Conservation (phyloP, 2,113 vertebrate species). For the Alligator mississippiensis region DNA sequence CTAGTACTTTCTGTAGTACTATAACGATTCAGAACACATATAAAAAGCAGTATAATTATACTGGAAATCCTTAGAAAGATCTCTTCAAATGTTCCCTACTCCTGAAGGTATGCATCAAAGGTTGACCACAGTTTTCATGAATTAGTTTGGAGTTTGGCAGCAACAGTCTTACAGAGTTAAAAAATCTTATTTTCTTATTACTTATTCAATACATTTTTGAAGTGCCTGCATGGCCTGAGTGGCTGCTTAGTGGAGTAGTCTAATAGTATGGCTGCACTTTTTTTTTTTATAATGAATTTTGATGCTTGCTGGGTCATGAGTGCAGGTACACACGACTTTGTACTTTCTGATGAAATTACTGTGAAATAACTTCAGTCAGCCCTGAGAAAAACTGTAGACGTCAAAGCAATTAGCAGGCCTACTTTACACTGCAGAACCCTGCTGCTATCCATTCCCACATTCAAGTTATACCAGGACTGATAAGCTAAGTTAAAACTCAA, state of each 20-base stretch:
- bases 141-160: no score
- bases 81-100: no score
- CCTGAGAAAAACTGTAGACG: background rate
- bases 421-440: background rate
- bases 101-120: no score
- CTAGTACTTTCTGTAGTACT: background rate
- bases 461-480: background rate
- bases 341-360: conserved; percentile 1
- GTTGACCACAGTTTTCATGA: no score
- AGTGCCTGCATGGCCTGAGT: background rate
- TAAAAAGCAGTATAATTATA: no score
- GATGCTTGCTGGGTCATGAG: conserved; percentile 9
- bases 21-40: background rate
- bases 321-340: background rate
- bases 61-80: no score
- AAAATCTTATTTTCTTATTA: conserved; percentile 3
- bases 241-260: conserved; percentile 20
- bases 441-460: background rate
- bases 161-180: background rate
- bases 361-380: background rate
- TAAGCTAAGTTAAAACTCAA: background rate
- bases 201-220: conserved; percentile 36
- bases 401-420: background rate
- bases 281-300: conserved; percentile 26
- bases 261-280: conserved; percentile 22